phyloP scores from a whole-genome alignment of 2,797 vertebrate genomes.

The Macrochelys suwanniensis region DNA sequence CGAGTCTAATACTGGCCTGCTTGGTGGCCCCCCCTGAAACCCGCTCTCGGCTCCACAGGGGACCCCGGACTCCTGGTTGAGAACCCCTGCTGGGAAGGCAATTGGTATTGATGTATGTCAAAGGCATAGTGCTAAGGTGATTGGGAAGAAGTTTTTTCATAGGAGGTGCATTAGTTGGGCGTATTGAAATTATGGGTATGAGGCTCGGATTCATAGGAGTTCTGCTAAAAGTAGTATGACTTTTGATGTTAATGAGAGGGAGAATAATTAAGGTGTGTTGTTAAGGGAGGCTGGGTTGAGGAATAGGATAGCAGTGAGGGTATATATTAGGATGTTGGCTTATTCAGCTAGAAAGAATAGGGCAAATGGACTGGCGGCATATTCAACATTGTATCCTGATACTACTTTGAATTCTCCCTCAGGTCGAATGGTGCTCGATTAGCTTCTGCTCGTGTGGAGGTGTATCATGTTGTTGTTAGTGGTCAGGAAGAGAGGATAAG shows the following conservation, averaged over 20 bases:
- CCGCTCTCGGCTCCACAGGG: too few relatives aligned
- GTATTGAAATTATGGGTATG: slow-evolving; percentile 66
- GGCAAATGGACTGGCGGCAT: slow-evolving; percentile 10
- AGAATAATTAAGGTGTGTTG: rapidly evolving
- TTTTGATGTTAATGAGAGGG: neutral
- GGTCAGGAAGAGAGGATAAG: rapidly evolving
- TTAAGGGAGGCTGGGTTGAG: rapidly evolving
- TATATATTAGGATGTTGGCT: rapidly evolving
- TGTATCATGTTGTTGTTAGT: rapidly evolving
- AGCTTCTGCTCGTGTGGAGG: slow-evolving; percentile 52
- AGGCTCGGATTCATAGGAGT: slow-evolving; percentile 59
- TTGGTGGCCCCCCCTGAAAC: too few relatives aligned
- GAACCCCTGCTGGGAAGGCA: neutral
- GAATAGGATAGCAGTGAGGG: rapidly evolving
- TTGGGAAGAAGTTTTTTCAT: slow-evolving; percentile 38
- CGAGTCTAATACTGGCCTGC: too few relatives aligned
- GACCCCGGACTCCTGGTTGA: too few relatives aligned
- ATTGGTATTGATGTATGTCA: neutral
- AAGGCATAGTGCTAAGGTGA: neutral
- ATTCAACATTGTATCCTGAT: slow-evolving; percentile 67
- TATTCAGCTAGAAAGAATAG: slow-evolving; percentile 67
- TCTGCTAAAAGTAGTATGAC: rapidly evolving
- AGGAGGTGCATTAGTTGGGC: slow-evolving; percentile 53
- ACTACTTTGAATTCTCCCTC: slow-evolving; percentile 75
- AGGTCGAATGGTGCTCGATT: slow-evolving; percentile 58